A percentile compares a stretch with the other conserved stretches of the same genome.
Evolutionary conservation across 2,797 vertebrate species (phyloP).

Genomic region (Syngnathus rostellatus): DNA sequence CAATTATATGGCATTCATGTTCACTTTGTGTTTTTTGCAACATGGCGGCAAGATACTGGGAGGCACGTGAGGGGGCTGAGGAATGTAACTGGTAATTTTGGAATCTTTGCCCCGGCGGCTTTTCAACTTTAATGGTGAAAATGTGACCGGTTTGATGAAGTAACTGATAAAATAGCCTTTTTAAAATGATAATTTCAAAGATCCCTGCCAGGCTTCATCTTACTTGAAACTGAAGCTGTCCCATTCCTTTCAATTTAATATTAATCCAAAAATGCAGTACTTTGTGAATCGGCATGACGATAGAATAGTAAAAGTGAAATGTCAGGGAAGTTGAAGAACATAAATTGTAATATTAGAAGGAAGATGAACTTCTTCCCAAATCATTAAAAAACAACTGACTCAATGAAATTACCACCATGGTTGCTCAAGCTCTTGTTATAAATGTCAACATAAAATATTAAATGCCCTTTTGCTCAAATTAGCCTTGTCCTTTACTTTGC

Average conservation of each 20-base stretch:
- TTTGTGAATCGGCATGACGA: not conserved
- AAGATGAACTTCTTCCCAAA: not conserved
- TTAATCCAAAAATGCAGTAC: not conserved
- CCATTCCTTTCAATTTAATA: not conserved
- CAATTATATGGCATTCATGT: slow-evolving; percentile 14
- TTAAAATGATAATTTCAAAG: not conserved
- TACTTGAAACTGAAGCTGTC: not conserved
- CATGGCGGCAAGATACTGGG: not conserved
- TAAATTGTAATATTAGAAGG: not conserved
- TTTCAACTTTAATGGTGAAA: not conserved
- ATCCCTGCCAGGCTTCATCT: not conserved
- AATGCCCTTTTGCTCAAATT: slow-evolving; percentile 5
- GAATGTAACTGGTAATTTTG: not conserved
- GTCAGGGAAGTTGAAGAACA: not conserved
- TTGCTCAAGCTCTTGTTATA: not conserved
- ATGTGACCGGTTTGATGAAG: not conserved
- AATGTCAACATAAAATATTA: slow-evolving; percentile 2
- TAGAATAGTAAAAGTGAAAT: not conserved
- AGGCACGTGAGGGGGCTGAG: not conserved
- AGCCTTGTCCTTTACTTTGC: not conserved
- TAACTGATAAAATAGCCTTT: not conserved
- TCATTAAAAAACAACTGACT: not conserved
- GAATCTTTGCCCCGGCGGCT: not conserved
- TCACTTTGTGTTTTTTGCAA: not conserved
- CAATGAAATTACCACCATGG: not conserved